These are phyloP conservation scores for Pterobdella sp. DNA, from an alignment of 2,888 invertebrate genomes.

Conservation along the genomic window DNA sequence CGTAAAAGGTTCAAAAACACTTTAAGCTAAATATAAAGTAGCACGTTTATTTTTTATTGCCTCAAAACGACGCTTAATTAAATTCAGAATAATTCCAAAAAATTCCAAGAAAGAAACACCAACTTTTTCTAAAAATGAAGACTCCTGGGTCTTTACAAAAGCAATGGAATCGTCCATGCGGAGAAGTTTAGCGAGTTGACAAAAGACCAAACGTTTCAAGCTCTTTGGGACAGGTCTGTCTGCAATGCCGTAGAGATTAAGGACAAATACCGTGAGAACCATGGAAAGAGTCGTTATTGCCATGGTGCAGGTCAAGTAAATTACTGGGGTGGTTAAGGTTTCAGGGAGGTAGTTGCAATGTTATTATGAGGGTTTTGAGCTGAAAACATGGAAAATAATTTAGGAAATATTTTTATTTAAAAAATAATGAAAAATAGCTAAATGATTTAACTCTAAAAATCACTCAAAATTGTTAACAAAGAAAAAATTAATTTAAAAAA, in stretches of 20 bases:
- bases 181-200: constrained; percentile 32
- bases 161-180: constrained; percentile 29
- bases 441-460: too few relatives aligned
- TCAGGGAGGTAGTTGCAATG: neutral
- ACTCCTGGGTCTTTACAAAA: neutral
- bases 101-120: neutral
- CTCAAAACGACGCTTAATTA: neutral
- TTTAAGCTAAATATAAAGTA: neutral
- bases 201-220: constrained; percentile 32
- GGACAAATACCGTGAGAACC: constrained; percentile 39
- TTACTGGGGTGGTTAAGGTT: constrained; percentile 31
- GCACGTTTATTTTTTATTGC: neutral
- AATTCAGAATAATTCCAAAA: neutral
- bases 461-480: too few relatives aligned
- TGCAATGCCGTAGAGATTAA: constrained; percentile 38
- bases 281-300: constrained; percentile 39
- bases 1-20: neutral
- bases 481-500: too few relatives aligned
- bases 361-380: neutral
- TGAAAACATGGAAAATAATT: neutral
- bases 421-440: too few relatives aligned
- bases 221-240: constrained; percentile 39
- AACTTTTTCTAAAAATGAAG: neutral
- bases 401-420: too few relatives aligned
- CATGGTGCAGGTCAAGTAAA: constrained; percentile 39